phyloP scores from a whole-genome alignment of 2,797 vertebrate species.

The Dallia pectoralis region DNA sequence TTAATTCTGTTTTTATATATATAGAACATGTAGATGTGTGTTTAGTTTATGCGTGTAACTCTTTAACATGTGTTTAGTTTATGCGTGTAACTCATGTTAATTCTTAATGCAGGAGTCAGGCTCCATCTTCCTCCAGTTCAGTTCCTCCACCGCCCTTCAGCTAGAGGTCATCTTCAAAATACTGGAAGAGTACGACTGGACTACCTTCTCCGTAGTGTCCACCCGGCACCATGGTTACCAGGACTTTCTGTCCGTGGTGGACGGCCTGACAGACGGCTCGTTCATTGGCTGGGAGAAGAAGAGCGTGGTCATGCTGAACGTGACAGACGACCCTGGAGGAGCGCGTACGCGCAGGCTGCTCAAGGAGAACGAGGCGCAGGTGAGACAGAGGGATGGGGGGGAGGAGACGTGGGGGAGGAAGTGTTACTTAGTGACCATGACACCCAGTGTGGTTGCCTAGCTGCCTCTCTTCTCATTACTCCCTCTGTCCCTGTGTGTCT shows the following conservation, averaged over 20 bases:
- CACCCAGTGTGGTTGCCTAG: background rate
- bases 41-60: too few species aligned
- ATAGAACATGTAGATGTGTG: background rate
- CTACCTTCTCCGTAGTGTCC: conserved; percentile 88
- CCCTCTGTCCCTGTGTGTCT: conserved; percentile 3
- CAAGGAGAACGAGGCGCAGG: conserved; percentile 89
- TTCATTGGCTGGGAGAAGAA: conserved; percentile 97
- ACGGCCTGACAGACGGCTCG: conserved; percentile 91
- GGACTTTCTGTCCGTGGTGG: conserved; percentile 89
- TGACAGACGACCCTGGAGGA: conserved; percentile 84
- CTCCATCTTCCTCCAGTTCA: conserved; percentile 93
- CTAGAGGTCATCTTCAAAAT: conserved; percentile 94
- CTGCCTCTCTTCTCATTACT: conserved; percentile 5
- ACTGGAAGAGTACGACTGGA: conserved; percentile 97
- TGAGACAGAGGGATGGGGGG: conserved; percentile 72
- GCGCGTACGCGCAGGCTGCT: conserved; percentile 83
- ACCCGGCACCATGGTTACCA: conserved; percentile 92
- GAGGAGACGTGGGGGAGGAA: conserved; percentile 67
- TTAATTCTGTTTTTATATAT: conserved; percentile 22
- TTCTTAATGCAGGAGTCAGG: conserved; percentile 84
- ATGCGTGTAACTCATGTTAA: too few species aligned
- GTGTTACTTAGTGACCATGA: conserved; percentile 39
- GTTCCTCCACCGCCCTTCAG: conserved; percentile 91
- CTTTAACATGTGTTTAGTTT: conserved; percentile 22
- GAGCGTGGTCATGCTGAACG: conserved; percentile 88